Conservation (phyloP, 2,888 invertebrate genomes). For the Melolontha melolontha region DNA sequence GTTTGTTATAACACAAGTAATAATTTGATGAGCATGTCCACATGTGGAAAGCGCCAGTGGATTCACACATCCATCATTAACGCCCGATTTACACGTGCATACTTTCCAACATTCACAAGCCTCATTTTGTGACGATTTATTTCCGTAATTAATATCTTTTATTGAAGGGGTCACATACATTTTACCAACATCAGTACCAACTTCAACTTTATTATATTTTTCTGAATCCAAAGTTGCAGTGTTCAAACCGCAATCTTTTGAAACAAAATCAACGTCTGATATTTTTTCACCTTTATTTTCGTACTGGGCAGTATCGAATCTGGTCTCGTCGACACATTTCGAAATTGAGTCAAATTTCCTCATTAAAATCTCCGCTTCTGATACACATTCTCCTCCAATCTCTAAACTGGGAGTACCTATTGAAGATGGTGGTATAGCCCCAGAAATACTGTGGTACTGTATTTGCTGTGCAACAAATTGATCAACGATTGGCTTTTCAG, state of each 20-base stretch:
- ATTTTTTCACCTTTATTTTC: not conserved
- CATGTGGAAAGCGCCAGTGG: not conserved
- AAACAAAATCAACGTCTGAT: not conserved
- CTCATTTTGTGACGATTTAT: slow-evolving; percentile 14
- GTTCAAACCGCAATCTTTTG: not conserved
- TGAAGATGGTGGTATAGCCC: not conserved
- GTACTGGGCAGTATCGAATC: not conserved
- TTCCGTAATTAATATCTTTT: not conserved
- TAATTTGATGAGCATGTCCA: slow-evolving; percentile 1
- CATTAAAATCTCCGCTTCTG: not conserved
- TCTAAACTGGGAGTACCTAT: not conserved
- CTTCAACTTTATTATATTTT: not conserved
- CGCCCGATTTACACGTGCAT: slow-evolving; percentile 11
- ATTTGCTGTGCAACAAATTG: not conserved
- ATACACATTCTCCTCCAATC: not conserved
- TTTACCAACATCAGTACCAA: not conserved
- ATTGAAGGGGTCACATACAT: not conserved
- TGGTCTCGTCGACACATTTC: not conserved
- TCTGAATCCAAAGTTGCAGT: not conserved
- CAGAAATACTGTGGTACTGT: slow-evolving; percentile 9
- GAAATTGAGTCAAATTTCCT: not conserved
- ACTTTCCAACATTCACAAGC: slow-evolving; percentile 36
- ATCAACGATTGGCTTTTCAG: not conserved
- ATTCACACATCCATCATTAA: not conserved
- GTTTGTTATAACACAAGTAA: slow-evolving; percentile 29